A percentile compares a stretch with the other conserved stretches of the same genome.
Conservation (phyloP, 2,888 invertebrate genomes). For the Notodonta ziczac region DNA sequence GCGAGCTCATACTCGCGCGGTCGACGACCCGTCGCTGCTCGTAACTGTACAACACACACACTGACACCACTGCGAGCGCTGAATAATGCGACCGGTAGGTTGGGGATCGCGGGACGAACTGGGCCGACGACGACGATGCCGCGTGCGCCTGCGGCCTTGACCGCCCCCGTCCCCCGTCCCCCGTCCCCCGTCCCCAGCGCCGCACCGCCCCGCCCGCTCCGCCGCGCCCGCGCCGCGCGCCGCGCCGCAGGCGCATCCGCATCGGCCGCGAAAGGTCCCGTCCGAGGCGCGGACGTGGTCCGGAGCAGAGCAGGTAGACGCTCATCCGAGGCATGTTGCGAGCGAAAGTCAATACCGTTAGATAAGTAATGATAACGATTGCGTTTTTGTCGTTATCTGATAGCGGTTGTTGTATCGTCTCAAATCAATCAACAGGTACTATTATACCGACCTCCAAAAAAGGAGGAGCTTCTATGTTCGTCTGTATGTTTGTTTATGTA, state of each 20-base stretch:
- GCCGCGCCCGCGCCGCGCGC: slow-evolving; percentile 26
- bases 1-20: slow-evolving; percentile 75
- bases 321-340: neutral
- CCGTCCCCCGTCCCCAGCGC: slow-evolving; percentile 16
- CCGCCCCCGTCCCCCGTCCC: slow-evolving; percentile 50
- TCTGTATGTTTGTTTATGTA: no score
- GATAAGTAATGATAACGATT: slow-evolving; percentile 12
- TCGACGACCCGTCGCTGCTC: slow-evolving; percentile 66
- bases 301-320: neutral
- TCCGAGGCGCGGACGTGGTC: neutral
- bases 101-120: slow-evolving; percentile 40
- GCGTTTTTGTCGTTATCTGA: slow-evolving; percentile 25
- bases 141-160: slow-evolving; percentile 73
- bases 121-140: slow-evolving; percentile 43
- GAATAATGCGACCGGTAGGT: slow-evolving; percentile 37
- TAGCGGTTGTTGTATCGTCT: slow-evolving; percentile 23
- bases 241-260: slow-evolving; percentile 25
- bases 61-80: slow-evolving; percentile 43
- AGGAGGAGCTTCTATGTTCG: no score
- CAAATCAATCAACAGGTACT: neutral
- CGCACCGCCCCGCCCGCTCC: slow-evolving; percentile 14
- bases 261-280: slow-evolving; percentile 14
- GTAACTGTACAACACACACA: slow-evolving; percentile 64
- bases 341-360: slow-evolving; percentile 35
- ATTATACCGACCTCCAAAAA: neutral